A percentile compares a stretch with the other conserved stretches of the same genome.
phyloP scores from a whole-genome alignment of 2,113 vertebrate genomes.

The Cynopterus brachyotis region DNA sequence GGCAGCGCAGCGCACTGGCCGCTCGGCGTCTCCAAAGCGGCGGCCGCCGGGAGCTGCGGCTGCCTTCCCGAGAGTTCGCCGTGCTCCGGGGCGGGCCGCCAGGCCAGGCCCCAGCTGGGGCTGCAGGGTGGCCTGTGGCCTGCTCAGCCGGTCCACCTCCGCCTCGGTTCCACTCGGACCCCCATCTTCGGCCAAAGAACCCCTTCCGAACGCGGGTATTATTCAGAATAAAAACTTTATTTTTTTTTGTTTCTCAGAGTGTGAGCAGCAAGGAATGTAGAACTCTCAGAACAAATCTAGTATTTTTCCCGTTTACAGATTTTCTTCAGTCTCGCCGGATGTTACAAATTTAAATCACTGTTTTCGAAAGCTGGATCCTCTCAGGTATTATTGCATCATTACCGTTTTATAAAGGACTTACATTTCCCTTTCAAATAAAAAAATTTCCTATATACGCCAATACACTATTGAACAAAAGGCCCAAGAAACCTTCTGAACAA shows the following conservation, averaged over 20 bases:
- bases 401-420: constrained; percentile 85
- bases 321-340: constrained; percentile 78
- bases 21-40: background rate
- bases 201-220: constrained; percentile 81
- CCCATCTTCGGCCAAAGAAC: constrained; percentile 73
- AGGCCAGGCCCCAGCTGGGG: background rate
- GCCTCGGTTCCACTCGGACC: background rate
- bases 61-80: background rate
- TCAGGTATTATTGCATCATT: constrained; percentile 94
- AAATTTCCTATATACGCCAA: constrained; percentile 77
- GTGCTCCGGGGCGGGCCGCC: background rate
- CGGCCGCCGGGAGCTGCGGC: background rate
- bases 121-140: background rate
- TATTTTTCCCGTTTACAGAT: constrained; percentile 82
- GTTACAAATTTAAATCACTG: constrained; percentile 85
- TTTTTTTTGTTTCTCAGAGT: constrained; percentile 85
- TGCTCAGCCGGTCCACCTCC: background rate
- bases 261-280: constrained; percentile 98
- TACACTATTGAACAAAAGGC: constrained; percentile 86
- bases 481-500: constrained; percentile 87
- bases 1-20: constrained; percentile 20
- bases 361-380: constrained; percentile 83
- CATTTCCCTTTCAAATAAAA: constrained; percentile 84
- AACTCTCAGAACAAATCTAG: constrained; percentile 89
- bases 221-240: constrained; percentile 90